A percentile compares a stretch with the other conserved stretches of the same genome.
Conservation (phyloP, 2,113 vertebrate genomes). For the Ramphastos sulfuratus region DNA sequence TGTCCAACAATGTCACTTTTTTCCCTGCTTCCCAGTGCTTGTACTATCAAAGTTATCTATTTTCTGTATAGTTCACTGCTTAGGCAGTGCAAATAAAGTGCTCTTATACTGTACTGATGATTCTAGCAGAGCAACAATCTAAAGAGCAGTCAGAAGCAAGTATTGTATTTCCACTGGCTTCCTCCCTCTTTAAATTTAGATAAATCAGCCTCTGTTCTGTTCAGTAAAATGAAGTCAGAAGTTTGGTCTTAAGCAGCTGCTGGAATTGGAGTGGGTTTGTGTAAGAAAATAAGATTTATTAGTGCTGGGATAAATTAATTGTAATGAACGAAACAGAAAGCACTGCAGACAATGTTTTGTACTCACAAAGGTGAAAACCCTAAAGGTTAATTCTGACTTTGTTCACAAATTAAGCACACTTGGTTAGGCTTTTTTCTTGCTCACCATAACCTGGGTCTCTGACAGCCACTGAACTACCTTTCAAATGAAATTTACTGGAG, state of each 20-base stretch:
- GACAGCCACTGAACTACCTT: conserved; percentile 33
- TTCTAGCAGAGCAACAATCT: background rate
- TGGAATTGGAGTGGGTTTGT: background rate
- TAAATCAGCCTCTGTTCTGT: conserved; percentile 35
- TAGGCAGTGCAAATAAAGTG: background rate
- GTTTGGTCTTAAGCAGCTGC: background rate
- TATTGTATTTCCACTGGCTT: background rate
- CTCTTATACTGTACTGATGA: background rate
- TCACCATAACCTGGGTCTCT: background rate
- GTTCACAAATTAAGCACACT: conserved; percentile 60
- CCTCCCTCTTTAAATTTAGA: background rate
- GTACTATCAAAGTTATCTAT: background rate
- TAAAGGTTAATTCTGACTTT: conserved; percentile 63
- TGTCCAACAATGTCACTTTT: background rate
- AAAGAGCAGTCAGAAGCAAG: background rate
- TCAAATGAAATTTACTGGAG: background rate
- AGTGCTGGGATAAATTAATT: conserved; percentile 34
- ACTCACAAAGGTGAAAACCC: background rate
- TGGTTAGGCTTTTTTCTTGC: conserved; percentile 20
- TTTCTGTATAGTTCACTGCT: background rate
- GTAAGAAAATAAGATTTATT: conserved; percentile 47
- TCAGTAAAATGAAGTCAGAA: conserved; percentile 31
- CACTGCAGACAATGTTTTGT: conserved; percentile 45
- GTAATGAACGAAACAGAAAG: conserved; percentile 3
- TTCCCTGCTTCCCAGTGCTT: background rate